Percentiles rank a stretch among this genome's conserved stretches.
Evolutionary conservation across 2,797 vertebrate genomes (phyloP).

Genomic region (Chelonia mydas): DNA sequence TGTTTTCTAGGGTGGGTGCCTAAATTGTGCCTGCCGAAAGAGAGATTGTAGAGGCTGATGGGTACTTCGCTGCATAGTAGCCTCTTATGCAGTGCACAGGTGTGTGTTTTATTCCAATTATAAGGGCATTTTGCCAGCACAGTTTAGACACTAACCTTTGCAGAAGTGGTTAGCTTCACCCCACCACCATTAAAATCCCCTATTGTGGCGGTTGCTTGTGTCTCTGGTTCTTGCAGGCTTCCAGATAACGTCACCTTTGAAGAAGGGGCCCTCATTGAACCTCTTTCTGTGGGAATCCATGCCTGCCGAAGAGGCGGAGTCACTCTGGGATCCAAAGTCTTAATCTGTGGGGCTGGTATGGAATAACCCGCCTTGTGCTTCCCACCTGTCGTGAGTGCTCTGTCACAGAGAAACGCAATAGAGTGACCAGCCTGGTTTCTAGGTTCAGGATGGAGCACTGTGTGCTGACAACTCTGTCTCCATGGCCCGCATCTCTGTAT

Average conservation of each 20-base stretch:
- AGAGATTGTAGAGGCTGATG: neutral
- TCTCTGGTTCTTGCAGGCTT: conserved; percentile 82
- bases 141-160: neutral
- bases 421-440: neutral
- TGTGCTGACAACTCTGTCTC: neutral
- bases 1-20: accelerated
- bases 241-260: conserved; percentile 95
- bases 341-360: conserved; percentile 95
- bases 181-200: neutral
- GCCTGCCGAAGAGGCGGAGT: conserved; percentile 91
- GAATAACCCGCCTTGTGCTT: neutral
- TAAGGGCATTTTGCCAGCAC: neutral
- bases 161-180: neutral
- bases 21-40: neutral
- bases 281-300: conserved; percentile 96
- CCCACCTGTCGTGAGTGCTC: accelerated
- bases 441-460: neutral
- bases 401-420: neutral
- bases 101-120: neutral
- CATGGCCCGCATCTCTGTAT: neutral
- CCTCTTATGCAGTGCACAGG: accelerated
- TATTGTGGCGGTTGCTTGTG: neutral
- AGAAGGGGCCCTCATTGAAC: conserved; percentile 96
- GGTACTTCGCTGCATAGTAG: neutral
- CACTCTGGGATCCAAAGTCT: conserved; percentile 89